These are phyloP conservation scores for Eulemur rubriventer DNA, from an alignment of 2,797 vertebrate species.

Conservation along the genomic window DNA sequence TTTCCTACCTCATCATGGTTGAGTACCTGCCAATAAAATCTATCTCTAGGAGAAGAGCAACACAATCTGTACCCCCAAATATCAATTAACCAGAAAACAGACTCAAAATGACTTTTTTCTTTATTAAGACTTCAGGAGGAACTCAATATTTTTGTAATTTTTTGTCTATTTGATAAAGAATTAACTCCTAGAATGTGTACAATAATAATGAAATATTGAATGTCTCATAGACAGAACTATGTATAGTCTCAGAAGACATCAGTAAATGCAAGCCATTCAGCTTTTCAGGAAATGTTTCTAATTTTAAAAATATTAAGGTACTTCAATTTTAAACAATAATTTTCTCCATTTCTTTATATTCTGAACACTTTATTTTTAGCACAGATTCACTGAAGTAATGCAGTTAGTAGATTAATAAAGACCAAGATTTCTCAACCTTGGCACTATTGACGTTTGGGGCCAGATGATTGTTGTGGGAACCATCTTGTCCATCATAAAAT, in stretches of 20 bases:
- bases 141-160: constrained; percentile 40
- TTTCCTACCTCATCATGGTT: background rate
- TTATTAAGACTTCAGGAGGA: background rate
- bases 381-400: background rate
- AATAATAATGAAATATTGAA: background rate
- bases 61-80: background rate
- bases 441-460: background rate
- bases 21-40: constrained; percentile 16
- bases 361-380: constrained; percentile 5
- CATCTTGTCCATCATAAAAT: background rate
- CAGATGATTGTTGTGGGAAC: background rate
- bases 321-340: background rate
- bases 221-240: background rate
- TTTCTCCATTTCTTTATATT: constrained; percentile 31
- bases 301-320: constrained; percentile 3
- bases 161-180: constrained; percentile 5
- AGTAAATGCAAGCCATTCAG: background rate
- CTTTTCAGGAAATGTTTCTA: constrained; percentile 13
- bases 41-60: constrained; percentile 29
- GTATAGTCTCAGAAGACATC: background rate
- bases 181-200: background rate
- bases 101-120: background rate
- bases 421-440: background rate
- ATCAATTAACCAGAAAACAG: background rate
- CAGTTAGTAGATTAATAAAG: background rate